Evolutionary conservation across 35 echinoderm and acorn worm species (phyloP).

Genomic region (Apostichopus parvimensis): DNA sequence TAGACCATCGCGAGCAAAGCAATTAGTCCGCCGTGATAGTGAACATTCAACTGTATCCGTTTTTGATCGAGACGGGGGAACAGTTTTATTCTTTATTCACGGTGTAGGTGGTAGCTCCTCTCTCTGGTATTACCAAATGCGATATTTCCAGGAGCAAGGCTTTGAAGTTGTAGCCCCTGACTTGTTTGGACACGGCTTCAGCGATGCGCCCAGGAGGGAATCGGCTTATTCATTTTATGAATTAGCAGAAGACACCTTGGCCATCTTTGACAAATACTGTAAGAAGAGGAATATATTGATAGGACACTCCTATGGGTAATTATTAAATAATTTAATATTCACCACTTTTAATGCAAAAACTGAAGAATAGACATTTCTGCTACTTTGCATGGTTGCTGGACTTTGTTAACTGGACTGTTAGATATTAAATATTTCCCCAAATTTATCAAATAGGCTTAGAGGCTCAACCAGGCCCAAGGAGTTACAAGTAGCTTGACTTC

Average conservation of each 20-base stretch:
- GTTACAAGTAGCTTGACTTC: too few relatives aligned
- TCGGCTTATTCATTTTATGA: conserved; percentile 83
- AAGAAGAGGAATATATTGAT: conserved; percentile 94
- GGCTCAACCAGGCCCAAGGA: too few relatives aligned
- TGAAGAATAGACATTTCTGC: too few relatives aligned
- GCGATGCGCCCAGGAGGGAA: conserved; percentile 66
- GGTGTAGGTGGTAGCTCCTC: conserved; percentile 88
- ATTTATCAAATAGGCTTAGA: too few relatives aligned
- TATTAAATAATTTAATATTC: background rate
- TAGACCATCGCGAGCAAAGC: background rate
- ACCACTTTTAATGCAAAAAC: too few relatives aligned
- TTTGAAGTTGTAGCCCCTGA: conserved; percentile 94
- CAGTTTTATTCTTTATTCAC: conserved; percentile 90
- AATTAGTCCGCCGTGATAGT: conserved; percentile 14
- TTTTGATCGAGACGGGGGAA: conserved; percentile 65
- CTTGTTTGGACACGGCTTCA: conserved; percentile 92
- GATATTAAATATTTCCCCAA: too few relatives aligned
- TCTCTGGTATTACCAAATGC: conserved; percentile 82
- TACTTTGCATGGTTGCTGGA: too few relatives aligned
- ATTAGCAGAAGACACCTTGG: conserved; percentile 74
- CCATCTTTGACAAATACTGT: conserved; percentile 86
- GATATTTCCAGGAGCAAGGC: conserved; percentile 70
- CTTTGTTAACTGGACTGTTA: too few relatives aligned
- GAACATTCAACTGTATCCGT: conserved; percentile 64
- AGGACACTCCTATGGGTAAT: conserved; percentile 99